Conservation (phyloP, 2,888 invertebrate genomes). For the Acanthosoma haemorrhoidale region DNA sequence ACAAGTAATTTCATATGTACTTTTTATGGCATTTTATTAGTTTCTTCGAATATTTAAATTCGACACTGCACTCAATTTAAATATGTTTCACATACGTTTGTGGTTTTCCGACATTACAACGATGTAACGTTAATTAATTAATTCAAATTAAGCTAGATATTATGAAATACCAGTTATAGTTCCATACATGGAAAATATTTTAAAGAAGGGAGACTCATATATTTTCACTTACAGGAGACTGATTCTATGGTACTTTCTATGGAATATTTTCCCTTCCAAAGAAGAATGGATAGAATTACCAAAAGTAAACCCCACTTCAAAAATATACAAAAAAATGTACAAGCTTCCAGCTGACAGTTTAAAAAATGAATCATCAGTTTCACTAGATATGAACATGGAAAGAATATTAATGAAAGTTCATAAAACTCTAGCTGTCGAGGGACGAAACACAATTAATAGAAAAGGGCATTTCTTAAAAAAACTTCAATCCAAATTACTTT, state of each 20-base stretch:
- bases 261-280: not conserved
- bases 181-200: too few species aligned
- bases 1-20: too few species aligned
- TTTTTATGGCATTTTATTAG: too few species aligned
- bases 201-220: too few species aligned
- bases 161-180: too few species aligned
- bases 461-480: constrained; percentile 57
- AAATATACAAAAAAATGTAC: not conserved
- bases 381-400: constrained; percentile 31
- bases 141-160: too few species aligned
- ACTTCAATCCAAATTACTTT: constrained; percentile 56
- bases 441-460: constrained; percentile 26
- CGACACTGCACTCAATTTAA: too few species aligned
- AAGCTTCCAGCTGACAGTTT: not conserved
- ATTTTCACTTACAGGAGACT: not conserved
- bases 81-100: too few species aligned
- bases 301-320: constrained; percentile 26
- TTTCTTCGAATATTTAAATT: too few species aligned
- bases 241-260: constrained; percentile 13
- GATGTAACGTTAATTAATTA: too few species aligned
- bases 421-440: constrained; percentile 26
- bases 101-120: too few species aligned
- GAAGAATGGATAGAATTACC: constrained; percentile 35
- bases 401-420: constrained; percentile 33
- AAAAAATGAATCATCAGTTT: not conserved